These are phyloP conservation scores for Nomia melanderi DNA, from an alignment of 1,140 invertebrate genomes.

Conservation along the genomic window DNA sequence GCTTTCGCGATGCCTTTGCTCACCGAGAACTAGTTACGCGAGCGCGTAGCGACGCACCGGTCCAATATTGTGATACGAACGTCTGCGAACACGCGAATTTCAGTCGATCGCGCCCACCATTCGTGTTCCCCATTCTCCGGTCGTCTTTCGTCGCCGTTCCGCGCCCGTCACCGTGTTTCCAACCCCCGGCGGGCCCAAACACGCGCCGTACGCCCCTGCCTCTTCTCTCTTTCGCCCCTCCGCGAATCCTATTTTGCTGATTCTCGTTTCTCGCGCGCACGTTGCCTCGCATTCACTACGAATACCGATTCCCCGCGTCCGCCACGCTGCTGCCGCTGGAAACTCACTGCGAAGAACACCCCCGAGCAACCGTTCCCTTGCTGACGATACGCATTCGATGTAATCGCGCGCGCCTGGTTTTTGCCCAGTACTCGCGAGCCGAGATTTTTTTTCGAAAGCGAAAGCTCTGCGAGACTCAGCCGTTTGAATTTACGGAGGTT, in stretches of 20 bases:
- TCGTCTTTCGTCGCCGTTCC: constrained; percentile 21
- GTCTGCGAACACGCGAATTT: constrained; percentile 32
- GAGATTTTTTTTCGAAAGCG: constrained; percentile 28
- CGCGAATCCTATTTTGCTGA: constrained; percentile 53
- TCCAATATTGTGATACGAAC: constrained; percentile 6
- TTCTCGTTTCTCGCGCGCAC: constrained; percentile 57
- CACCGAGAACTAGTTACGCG: constrained; percentile 32
- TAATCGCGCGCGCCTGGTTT: constrained; percentile 48
- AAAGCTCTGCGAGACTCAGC: background rate
- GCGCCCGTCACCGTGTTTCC: background rate
- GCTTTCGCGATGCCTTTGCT: no score
- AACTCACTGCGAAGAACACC: constrained; percentile 12
- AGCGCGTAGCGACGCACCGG: background rate
- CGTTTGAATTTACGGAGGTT: background rate
- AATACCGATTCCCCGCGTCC: constrained; percentile 27
- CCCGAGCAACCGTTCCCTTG: constrained; percentile 19
- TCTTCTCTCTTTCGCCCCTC: background rate
- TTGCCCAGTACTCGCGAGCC: background rate
- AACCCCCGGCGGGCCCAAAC: background rate
- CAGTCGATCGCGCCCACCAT: constrained; percentile 15
- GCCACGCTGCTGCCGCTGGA: constrained; percentile 26
- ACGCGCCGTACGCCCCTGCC: background rate
- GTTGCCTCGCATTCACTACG: constrained; percentile 33
- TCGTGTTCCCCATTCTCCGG: constrained; percentile 2
- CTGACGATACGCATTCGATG: constrained; percentile 52